phyloP scores from a whole-genome alignment of 2,113 vertebrate genomes.

The Neogale vison region DNA sequence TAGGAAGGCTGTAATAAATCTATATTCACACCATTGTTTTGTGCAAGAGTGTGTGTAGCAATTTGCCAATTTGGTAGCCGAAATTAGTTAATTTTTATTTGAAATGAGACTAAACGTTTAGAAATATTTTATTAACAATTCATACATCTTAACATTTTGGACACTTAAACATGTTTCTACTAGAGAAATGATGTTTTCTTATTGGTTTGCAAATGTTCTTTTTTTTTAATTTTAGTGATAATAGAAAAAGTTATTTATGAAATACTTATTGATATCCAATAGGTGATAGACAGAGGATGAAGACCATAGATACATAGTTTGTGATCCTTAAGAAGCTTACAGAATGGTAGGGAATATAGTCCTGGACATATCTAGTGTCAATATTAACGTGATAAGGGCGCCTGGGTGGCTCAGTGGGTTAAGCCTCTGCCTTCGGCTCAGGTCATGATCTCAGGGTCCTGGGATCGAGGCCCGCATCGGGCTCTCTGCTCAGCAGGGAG shows the following conservation, averaged over 20 bases:
- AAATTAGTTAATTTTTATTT: neutral
- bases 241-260: neutral
- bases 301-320: neutral
- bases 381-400: neutral
- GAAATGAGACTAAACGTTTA: neutral
- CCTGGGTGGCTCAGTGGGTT: no score
- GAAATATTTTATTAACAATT: conserved; percentile 5
- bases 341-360: neutral
- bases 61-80: neutral
- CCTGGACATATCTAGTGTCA: fast-evolving
- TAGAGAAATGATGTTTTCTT: neutral
- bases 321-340: neutral
- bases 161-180: neutral
- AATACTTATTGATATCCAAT: neutral
- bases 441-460: no score
- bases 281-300: neutral
- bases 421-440: no score
- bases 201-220: neutral
- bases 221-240: neutral
- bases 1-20: neutral
- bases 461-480: no score
- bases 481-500: no score
- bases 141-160: neutral
- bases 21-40: neutral
- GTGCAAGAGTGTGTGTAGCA: neutral